phyloP scores from a whole-genome alignment of 2,797 vertebrate genomes.

The Chloroceryle inda region DNA sequence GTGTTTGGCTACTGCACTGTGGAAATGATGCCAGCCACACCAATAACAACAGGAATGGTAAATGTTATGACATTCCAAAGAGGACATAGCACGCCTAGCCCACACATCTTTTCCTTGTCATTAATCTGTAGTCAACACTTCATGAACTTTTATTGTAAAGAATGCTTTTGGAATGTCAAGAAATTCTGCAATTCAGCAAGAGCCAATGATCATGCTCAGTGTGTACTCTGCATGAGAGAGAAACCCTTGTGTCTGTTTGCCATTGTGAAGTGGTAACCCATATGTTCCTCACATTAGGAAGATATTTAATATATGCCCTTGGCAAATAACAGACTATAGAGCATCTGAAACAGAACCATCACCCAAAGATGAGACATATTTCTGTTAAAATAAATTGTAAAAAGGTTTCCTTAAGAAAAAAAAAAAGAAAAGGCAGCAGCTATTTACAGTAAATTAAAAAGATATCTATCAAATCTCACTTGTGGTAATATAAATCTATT shows the following conservation, averaged over 20 bases:
- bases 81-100: background rate
- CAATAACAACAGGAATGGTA: background rate
- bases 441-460: constrained; percentile 56
- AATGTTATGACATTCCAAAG: background rate
- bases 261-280: constrained; percentile 12
- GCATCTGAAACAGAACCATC: constrained; percentile 20
- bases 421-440: background rate
- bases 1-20: accelerated
- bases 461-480: constrained; percentile 56
- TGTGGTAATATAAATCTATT: constrained; percentile 72
- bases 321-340: constrained; percentile 36
- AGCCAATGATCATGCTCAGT: background rate
- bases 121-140: background rate
- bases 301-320: constrained; percentile 50
- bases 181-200: background rate
- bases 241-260: constrained; percentile 3
- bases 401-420: background rate
- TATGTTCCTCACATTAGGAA: constrained; percentile 37
- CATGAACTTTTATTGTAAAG: background rate
- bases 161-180: background rate
- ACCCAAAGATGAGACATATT: background rate
- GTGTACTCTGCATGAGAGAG: background rate
- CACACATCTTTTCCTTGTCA: background rate
- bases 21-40: background rate
- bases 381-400: background rate